These are phyloP conservation scores for Geopemphigus sp. DNA, from an alignment of 1,140 invertebrate species.

Conservation along the genomic window DNA sequence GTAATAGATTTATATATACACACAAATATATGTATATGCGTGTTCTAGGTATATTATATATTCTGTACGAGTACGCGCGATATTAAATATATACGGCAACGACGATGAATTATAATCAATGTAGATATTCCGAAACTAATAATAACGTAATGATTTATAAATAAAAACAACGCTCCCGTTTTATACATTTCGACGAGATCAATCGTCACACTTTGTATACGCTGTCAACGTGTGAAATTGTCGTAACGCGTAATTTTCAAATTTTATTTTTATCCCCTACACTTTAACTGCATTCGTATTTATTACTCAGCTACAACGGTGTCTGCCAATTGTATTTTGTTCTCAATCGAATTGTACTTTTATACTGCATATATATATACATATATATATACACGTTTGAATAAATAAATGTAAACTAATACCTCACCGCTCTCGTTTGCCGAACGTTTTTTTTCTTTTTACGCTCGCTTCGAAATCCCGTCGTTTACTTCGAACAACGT, in stretches of 20 bases:
- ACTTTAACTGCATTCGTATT: not conserved
- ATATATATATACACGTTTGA: slow-evolving; percentile 27
- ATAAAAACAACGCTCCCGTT: not conserved
- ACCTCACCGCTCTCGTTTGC: not conserved
- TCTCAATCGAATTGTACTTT: slow-evolving; percentile 24
- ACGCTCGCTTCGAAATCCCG: too few species aligned
- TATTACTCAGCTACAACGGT: slow-evolving; percentile 1
- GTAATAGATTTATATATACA: too few species aligned
- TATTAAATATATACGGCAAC: too few species aligned
- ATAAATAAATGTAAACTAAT: slow-evolving; percentile 13
- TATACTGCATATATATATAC: slow-evolving; percentile 28
- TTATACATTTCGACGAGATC: slow-evolving; percentile 6
- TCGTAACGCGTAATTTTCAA: not conserved
- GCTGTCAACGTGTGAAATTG: not conserved
- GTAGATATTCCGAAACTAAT: not conserved
- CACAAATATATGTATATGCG: too few species aligned
- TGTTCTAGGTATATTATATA: too few species aligned
- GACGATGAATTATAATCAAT: too few species aligned
- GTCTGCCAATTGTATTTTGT: slow-evolving; percentile 16
- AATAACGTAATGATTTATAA: not conserved
- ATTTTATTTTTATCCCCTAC: slow-evolving; percentile 1
- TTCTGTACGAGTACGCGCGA: too few species aligned
- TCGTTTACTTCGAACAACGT: too few species aligned
- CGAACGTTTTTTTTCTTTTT: too few species aligned
- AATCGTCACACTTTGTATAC: not conserved